Conservation (phyloP, 2,113 vertebrate genomes). For the Cepphus grylle region DNA sequence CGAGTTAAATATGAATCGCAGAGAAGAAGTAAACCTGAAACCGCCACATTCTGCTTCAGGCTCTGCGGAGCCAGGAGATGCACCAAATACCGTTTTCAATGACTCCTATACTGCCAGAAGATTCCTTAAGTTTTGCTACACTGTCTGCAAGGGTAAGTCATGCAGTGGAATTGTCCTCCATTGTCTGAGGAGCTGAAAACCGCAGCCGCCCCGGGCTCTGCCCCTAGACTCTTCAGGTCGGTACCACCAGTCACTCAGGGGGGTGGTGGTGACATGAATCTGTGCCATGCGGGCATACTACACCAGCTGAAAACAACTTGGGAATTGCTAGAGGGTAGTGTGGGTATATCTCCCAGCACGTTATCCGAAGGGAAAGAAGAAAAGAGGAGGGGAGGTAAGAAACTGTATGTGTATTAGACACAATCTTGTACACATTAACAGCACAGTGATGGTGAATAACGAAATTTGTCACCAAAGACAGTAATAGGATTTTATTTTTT, state of each 20-base stretch:
- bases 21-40: neutral
- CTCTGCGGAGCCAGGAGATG: neutral
- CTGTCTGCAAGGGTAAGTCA: neutral
- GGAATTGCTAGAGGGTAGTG: neutral
- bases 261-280: accelerated
- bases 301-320: neutral
- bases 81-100: neutral
- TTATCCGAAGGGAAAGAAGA: neutral
- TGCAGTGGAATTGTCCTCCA: neutral
- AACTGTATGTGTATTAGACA: neutral
- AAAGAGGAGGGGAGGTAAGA: neutral
- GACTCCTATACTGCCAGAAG: neutral
- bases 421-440: neutral
- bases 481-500: neutral
- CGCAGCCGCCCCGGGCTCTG: neutral
- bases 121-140: neutral
- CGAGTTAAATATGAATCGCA: accelerated
- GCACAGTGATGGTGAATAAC: neutral
- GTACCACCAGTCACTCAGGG: neutral
- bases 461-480: neutral
- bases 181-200: neutral
- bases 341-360: neutral
- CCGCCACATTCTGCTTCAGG: neutral
- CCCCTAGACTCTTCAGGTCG: neutral
- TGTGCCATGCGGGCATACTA: neutral